Conservation (phyloP, 2,113 vertebrate species). For the Hystrix brachyura region DNA sequence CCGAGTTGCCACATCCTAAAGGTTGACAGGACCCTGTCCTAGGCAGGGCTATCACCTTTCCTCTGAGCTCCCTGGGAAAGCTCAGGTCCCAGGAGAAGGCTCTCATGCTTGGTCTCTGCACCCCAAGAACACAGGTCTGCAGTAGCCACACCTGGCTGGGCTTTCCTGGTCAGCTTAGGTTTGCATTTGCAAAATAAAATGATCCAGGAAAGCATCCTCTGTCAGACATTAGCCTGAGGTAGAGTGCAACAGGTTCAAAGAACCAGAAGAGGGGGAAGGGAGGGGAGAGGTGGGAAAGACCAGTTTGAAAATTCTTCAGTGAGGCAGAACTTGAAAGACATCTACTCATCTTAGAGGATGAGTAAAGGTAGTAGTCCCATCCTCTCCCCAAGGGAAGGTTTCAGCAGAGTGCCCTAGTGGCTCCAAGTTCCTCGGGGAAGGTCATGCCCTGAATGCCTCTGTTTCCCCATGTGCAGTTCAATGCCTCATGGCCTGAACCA, state of each 20-base stretch:
- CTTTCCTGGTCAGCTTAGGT: not conserved
- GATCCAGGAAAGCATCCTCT: not conserved
- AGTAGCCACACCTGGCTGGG: too few species aligned
- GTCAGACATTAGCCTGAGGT: not conserved
- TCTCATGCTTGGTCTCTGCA: not conserved
- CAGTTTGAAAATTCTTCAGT: not conserved
- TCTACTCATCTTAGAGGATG: not conserved
- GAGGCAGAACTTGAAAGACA: not conserved
- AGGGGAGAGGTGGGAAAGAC: not conserved
- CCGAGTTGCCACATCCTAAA: not conserved
- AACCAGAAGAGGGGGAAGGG: not conserved
- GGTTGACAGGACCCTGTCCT: not conserved
- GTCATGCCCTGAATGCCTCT: not conserved
- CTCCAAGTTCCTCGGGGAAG: not conserved
- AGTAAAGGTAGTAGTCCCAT: too few species aligned
- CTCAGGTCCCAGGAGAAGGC: not conserved
- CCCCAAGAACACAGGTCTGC: not conserved
- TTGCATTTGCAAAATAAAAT: not conserved
- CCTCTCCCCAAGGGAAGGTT: not conserved
- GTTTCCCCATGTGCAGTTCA: not conserved
- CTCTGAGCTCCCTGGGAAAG: not conserved
- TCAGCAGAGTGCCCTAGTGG: not conserved
- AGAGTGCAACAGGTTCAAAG: not conserved
- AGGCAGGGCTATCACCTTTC: not conserved
- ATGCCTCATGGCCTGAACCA: not conserved